These are phyloP conservation scores for Xestia rhomboidea DNA, from an alignment of 2,888 invertebrate species.

Conservation along the genomic window DNA sequence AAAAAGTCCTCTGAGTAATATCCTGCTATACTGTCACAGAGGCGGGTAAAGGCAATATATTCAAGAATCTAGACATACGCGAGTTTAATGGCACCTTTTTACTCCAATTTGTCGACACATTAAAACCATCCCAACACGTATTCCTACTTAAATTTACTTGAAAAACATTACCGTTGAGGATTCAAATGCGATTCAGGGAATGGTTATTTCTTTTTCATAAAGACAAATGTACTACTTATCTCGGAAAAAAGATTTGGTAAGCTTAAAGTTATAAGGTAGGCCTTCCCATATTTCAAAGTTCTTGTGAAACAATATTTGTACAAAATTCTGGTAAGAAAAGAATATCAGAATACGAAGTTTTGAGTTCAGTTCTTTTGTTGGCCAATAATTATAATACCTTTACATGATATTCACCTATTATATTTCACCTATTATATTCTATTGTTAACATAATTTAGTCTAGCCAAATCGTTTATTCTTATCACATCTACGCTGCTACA, in stretches of 20 bases:
- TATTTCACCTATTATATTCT: no score
- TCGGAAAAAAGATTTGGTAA: constrained; percentile 2
- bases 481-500: no score
- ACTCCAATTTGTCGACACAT: constrained; percentile 33
- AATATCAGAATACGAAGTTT: neutral
- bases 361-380: neutral
- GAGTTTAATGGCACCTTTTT: constrained; percentile 9
- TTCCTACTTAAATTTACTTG: constrained; percentile 44
- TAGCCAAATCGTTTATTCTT: no score
- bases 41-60: constrained; percentile 9
- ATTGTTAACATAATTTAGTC: no score
- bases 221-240: constrained; percentile 33
- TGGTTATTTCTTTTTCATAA: constrained; percentile 39
- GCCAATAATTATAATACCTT: no score
- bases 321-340: neutral
- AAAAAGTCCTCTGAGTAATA: neutral
- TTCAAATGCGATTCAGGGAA: constrained; percentile 23
- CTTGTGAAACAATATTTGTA: neutral
- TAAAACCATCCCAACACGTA: constrained; percentile 13
- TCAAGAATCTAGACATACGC: constrained; percentile 21
- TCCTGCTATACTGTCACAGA: neutral
- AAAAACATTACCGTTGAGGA: constrained; percentile 41
- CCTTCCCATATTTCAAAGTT: neutral
- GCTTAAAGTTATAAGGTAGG: neutral
- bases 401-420: no score